A percentile compares a stretch with the other conserved stretches of the same genome.
phyloP scores from a whole-genome alignment of 2,888 invertebrate genomes.

The Stenoptilia bipunctidactyla region DNA sequence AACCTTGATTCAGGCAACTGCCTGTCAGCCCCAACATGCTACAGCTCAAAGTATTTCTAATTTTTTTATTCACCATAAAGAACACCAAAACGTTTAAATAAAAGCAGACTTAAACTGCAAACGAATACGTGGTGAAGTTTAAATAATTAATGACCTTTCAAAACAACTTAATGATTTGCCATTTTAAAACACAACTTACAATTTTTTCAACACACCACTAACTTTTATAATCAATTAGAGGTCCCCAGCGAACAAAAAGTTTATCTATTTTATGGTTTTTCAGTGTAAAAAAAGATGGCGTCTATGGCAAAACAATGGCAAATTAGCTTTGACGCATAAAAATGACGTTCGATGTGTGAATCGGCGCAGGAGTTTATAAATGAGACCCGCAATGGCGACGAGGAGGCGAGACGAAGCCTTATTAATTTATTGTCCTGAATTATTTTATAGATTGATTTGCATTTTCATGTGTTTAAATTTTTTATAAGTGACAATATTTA shows the following conservation, averaged over 20 bases:
- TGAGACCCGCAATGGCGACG: constrained; percentile 26
- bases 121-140: not conserved
- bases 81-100: too few species aligned
- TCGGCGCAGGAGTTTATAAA: constrained; percentile 25
- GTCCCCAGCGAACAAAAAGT: constrained; percentile 40
- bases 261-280: constrained; percentile 67
- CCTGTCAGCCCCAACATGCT: too few species aligned
- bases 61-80: too few species aligned
- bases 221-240: constrained; percentile 56
- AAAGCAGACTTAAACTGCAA: too few species aligned
- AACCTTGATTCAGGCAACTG: too few species aligned
- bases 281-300: constrained; percentile 54
- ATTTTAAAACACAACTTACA: not conserved
- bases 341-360: constrained; percentile 41
- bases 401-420: constrained; percentile 21
- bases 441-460: too few species aligned
- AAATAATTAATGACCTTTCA: not conserved
- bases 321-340: constrained; percentile 66
- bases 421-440: constrained; percentile 17
- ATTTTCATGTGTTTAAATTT: too few species aligned
- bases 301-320: constrained; percentile 64
- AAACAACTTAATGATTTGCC: not conserved
- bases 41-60: too few species aligned
- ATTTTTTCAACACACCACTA: constrained; percentile 19
- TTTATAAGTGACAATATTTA: too few species aligned